Evolutionary conservation across 2,888 invertebrate genomes (phyloP), one percentile per base, ranked within the genome.

Genomic region (Biston stratarius): DNA sequence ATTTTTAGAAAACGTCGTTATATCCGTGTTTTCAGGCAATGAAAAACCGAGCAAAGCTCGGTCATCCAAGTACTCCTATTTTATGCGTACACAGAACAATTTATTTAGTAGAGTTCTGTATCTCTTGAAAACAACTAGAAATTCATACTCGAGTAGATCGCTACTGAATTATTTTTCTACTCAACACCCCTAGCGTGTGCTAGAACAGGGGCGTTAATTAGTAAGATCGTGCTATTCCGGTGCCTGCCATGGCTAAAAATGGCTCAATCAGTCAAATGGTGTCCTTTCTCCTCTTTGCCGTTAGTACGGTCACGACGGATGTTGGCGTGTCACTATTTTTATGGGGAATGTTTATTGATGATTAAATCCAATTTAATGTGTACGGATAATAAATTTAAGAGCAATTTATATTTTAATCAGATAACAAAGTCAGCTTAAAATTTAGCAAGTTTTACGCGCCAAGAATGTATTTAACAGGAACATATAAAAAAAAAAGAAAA

Each of bases 211-310:
- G 88, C 78, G 92, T 90, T 92, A 91, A 92, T 89, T 75, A 74
- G 74, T 75, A 69, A 58, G 88, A 87, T 89, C 85, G 84, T 79
- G 89, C 90, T 92, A 92, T 93, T 91, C 85, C 77, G 85, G 79
- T 82, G 87, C 88, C 87, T 85, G 67, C 66, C 80, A 67, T 72
- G 79, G 81, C 92, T 92, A 91, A 92, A 93, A 94, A 90, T 93
- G 89, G 91, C 89, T 83, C 89, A 91, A 94, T 93, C 93, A 89
- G 86, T 92, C 91, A 91, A 91, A 90, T 80, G 77, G 78, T 74
- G 42, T 42, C 55, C 38, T 53, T 81, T 75, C 72, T 77, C 74
- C 76, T 73, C 61, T 51, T 36, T 61, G 56, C 24, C 42, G 60
- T 45, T 74, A 64, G 73, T 61, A 56, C 70, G 70, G 61, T 74